These are phyloP conservation scores for Malacosoma neustria DNA, from an alignment of 2,888 invertebrate species.

Conservation along the genomic window DNA sequence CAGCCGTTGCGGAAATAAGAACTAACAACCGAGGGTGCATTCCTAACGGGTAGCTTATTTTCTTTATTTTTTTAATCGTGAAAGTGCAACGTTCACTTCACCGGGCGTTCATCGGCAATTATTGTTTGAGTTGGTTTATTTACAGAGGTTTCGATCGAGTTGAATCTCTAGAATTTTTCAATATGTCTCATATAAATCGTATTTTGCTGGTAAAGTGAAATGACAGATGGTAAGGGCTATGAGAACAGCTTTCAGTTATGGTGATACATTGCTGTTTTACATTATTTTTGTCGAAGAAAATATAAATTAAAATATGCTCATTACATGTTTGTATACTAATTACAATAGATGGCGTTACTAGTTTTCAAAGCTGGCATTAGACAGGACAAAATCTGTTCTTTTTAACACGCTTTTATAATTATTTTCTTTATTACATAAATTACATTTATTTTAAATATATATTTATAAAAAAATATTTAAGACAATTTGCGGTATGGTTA, in stretches of 20 bases:
- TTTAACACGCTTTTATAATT: no score
- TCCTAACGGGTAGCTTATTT: conserved; percentile 50
- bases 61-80: conserved; percentile 60
- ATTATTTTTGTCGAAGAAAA: conserved; percentile 1
- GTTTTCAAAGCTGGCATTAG: no score
- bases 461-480: no score
- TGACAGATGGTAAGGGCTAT: not conserved
- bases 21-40: conserved; percentile 55
- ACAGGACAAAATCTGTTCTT: no score
- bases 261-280: conserved; percentile 1
- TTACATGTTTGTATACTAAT: conserved; percentile 30
- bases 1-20: conserved; percentile 32
- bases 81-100: conserved; percentile 71
- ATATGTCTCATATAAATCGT: not conserved
- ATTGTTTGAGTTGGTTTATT: conserved; percentile 35
- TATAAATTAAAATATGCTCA: conserved; percentile 7
- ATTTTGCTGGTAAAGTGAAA: not conserved
- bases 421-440: no score
- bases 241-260: not conserved
- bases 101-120: conserved; percentile 60
- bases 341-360: conserved; percentile 57
- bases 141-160: conserved; percentile 16
- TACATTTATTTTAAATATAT: no score
- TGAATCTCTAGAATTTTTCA: not conserved
- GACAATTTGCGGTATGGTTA: no score